Conservation (phyloP, 2,888 invertebrate genomes). For the Parelbella ahira region DNA sequence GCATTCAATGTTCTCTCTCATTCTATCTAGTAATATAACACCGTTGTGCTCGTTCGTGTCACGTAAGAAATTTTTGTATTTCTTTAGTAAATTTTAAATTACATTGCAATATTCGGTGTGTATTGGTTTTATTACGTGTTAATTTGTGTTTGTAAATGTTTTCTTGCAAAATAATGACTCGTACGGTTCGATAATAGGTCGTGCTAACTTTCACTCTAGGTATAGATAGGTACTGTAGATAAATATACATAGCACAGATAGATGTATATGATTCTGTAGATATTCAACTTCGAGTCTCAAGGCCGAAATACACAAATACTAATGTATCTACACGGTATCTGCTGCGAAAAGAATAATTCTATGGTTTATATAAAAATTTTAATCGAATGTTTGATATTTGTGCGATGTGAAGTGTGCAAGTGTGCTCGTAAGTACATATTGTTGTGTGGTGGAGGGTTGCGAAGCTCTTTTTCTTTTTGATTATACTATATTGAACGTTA, state of each 20-base stretch:
- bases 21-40: conserved; percentile 79
- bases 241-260: conserved; percentile 57
- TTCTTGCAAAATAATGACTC: conserved; percentile 34
- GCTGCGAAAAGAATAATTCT: conserved; percentile 56
- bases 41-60: conserved; percentile 81
- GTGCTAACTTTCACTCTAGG: conserved; percentile 79
- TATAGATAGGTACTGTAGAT: conserved; percentile 62
- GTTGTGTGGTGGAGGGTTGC: conserved; percentile 48
- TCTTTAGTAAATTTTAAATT: conserved; percentile 43
- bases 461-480: conserved; percentile 41
- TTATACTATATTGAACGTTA: conserved; percentile 36
- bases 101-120: conserved; percentile 17
- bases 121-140: conserved; percentile 36
- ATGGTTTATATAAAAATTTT: conserved; percentile 48
- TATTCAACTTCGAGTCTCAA: conserved; percentile 79
- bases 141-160: conserved; percentile 43
- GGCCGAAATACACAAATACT: conserved; percentile 76
- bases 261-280: conserved; percentile 63
- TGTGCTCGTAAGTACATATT: conserved; percentile 25
- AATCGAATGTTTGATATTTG: conserved; percentile 42
- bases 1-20: conserved; percentile 66
- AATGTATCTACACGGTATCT: conserved; percentile 49
- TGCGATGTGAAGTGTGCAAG: conserved; percentile 26
- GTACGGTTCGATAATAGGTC: conserved; percentile 60
- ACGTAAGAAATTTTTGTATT: conserved; percentile 78